These are phyloP conservation scores for Diploptera punctata DNA, from an alignment of 2,888 invertebrate species.

Conservation along the genomic window DNA sequence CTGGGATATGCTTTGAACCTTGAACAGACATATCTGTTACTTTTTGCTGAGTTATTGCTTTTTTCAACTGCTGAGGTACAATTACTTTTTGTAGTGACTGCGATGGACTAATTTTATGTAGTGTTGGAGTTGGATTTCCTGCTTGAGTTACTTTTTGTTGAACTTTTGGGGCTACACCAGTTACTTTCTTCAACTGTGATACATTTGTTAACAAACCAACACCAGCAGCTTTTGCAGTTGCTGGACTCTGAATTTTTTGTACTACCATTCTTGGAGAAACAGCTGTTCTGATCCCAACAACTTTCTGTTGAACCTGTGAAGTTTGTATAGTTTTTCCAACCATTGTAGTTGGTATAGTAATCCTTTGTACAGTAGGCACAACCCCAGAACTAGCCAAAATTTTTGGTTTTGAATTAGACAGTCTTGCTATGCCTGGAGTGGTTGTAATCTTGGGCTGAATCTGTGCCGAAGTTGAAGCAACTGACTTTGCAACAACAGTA, in stretches of 20 bases:
- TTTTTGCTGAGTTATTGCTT: constrained; percentile 43
- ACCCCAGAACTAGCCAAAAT: constrained; percentile 11
- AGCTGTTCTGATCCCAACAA: constrained; percentile 13
- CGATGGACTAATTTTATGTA: neutral
- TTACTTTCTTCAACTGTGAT: constrained; percentile 27
- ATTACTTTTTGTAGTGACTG: constrained; percentile 20
- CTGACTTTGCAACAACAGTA: neutral
- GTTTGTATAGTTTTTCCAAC: neutral
- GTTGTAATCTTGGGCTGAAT: constrained; percentile 2
- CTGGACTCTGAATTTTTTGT: constrained; percentile 27
- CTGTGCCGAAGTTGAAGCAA: neutral
- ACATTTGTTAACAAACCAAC: constrained; percentile 23
- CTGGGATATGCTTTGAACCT: constrained; percentile 44
- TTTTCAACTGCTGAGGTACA: constrained; percentile 28
- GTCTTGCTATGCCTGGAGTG: constrained; percentile 6
- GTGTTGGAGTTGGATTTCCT: neutral
- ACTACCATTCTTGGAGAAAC: constrained; percentile 33
- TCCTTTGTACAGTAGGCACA: constrained; percentile 26
- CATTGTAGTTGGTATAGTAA: constrained; percentile 11
- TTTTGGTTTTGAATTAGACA: constrained; percentile 15
- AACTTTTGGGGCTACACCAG: constrained; percentile 13
- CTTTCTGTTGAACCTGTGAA: constrained; percentile 13
- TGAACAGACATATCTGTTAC: constrained; percentile 38
- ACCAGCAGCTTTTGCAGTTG: neutral
- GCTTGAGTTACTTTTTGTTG: constrained; percentile 19